Base-by-base conservation (phyloP, 2,888 invertebrate species). In the Synanthedon andrenaeformis region DNA sequence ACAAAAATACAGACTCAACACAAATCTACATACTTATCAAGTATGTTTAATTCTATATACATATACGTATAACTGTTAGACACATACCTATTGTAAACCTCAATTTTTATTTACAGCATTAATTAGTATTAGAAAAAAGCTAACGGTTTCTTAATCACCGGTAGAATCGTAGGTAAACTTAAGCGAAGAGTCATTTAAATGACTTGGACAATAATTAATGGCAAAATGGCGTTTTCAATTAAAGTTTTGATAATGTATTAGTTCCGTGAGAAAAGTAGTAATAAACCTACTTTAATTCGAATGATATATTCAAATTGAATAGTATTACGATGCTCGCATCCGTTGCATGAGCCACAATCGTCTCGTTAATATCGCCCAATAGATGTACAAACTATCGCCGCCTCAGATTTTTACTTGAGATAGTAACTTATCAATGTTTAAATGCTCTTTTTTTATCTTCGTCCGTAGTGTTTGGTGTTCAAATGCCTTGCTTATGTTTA, bases 201-300 rank as follows among this genome's bases (percentile, higher is more conserved):
- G 72, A 68, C 72, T 69, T 66, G 69, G 75, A 81, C 76, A 80
- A 79, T 45, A 45, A 45, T 45, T 45, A 49, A 80, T 80, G 80
- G 79, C 76, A 79, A 82, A 81, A 81, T 80, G 77, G 74, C 74
- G 35, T 79, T 79, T 83, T 79, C 80, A 84, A 83, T 81, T 79
- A 79, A 74, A 66, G 75, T 81, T 79, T 82, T 74, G 79, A 79
- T 82, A 84, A 82, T 80, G 76, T 79, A 82, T 84, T 79, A 81
- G 84, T 85, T 85, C 84, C 87, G 86, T 87, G 86, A 85, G 87
- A 87, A 86, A 86, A 83, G 78, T 74, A 78, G 84, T 78, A 84
- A 86, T 86, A 87, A 87, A 87, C 87, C 87, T 85, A 87, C 84
- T 83, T 87, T 84, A 72, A 69, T 72, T 64, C 69, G 77, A 79